phyloP scores from a whole-genome alignment of 2,113 vertebrate species.

The Sylvia atricapilla region DNA sequence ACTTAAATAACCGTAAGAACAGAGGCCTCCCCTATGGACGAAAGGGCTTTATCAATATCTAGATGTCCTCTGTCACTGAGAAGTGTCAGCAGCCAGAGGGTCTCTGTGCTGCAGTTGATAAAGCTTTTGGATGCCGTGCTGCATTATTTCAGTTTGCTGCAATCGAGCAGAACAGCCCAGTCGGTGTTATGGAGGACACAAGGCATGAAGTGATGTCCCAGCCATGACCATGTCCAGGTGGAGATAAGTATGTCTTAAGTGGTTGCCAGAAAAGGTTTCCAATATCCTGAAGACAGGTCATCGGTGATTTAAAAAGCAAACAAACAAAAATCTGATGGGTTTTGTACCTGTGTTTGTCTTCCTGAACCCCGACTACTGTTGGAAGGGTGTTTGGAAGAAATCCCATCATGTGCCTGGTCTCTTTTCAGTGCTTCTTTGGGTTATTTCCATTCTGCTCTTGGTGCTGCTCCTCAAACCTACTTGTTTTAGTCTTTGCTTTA shows the following conservation, averaged over 20 bases:
- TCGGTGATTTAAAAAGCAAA: not conserved
- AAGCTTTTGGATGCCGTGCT: not conserved
- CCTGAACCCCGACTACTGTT: not conserved
- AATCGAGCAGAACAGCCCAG: not conserved
- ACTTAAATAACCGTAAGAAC: not conserved
- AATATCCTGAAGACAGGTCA: not conserved
- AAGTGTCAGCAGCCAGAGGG: not conserved
- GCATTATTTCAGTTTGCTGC: not conserved
- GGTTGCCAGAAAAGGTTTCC: not conserved
- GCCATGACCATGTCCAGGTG: not conserved
- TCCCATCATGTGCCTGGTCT: rapidly evolving
- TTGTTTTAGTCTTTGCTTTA: not conserved
- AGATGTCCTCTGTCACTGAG: not conserved
- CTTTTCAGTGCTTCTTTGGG: not conserved
- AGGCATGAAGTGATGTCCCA: not conserved
- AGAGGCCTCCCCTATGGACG: rapidly evolving
- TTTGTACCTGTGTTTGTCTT: not conserved
- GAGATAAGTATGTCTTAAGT: not conserved
- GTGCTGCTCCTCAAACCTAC: not conserved
- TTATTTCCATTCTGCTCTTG: not conserved
- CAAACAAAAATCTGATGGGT: not conserved
- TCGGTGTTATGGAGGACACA: not conserved
- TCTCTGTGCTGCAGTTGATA: not conserved
- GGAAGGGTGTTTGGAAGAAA: not conserved
- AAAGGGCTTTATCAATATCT: not conserved